Evolutionary conservation across 2,888 invertebrate species (phyloP), one percentile per base, ranked within the genome.

Genomic region (Pseudococcus longispinus): DNA sequence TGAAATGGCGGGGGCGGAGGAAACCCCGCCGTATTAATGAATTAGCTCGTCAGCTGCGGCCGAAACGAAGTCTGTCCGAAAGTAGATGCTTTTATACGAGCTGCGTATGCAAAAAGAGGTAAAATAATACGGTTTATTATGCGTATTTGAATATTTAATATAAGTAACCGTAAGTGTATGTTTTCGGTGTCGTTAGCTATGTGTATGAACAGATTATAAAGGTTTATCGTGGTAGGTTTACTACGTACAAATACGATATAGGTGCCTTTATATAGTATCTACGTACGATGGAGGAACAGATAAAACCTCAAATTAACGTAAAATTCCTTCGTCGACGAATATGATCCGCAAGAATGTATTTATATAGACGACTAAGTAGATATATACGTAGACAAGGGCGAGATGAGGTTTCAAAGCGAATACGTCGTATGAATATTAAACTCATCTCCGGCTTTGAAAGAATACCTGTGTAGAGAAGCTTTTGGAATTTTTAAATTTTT

Each of bases 271-370:
- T 37, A 37, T 37, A 37, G 37, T 6, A n/a, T n/a, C 13, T 46
- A 46, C 15, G 1, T 15, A 46, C 44, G 44, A 15, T 46, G 11
- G 23, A 26, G 11, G 2, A 26, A 65, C 65, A 11, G 11, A 65
- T 26, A 26, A 65, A 65, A 65, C 65, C 65, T 26, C 65, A 65
- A 65, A 65, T 65, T 65, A 65, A 65, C 65, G 65, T 26, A 26
- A 26, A 65, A 65, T 65, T 51, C 51, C 65, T 11, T 26, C 65
- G 26, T 23, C 65, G 65, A 65, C 26, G 65, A 26, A 65, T 51
- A 51, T 51, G 51, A 51, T 51, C 51, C n/a, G 51, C 51, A n/a
- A 51, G 51, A 51, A 51, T 51, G 51, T 51, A 51, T 51, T 51
- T 51, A 51, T 51, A n/a, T 51, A 65, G 23, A 65, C 65, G 65